These are phyloP conservation scores for Sphinx pinastri DNA, from an alignment of 2,888 invertebrate genomes.

Conservation along the genomic window DNA sequence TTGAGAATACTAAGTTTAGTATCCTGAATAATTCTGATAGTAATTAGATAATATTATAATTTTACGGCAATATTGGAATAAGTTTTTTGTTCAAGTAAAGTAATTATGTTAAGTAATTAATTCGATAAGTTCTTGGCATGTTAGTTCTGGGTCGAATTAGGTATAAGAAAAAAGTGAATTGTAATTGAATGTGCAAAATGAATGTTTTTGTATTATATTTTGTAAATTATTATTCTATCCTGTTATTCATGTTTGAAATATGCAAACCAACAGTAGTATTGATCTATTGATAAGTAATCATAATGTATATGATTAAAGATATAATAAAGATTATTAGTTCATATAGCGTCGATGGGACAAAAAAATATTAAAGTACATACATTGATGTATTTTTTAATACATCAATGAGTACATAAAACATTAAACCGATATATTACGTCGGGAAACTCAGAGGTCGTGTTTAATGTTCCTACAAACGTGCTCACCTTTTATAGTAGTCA, in stretches of 20 bases:
- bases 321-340: too few relatives aligned
- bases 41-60: not conserved
- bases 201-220: too few relatives aligned
- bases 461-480: conserved; percentile 14
- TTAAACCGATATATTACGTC: not conserved
- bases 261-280: too few relatives aligned
- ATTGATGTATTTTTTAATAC: too few relatives aligned
- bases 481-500: conserved; percentile 25
- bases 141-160: not conserved
- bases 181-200: not conserved
- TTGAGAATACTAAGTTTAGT: too few relatives aligned
- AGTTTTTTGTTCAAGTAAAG: not conserved
- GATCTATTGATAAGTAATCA: too few relatives aligned
- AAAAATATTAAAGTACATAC: not conserved
- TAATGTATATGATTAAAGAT: too few relatives aligned
- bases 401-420: too few relatives aligned
- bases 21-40: too few relatives aligned
- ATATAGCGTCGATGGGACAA: too few relatives aligned
- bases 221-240: too few relatives aligned
- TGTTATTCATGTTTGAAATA: too few relatives aligned
- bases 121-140: not conserved
- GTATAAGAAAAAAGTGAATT: not conserved
- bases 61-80: not conserved
- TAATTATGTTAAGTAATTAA: not conserved
- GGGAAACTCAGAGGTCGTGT: conserved; percentile 4